phyloP scores from a whole-genome alignment of 1,140 invertebrate genomes.

The Eubasilissa regina region DNA sequence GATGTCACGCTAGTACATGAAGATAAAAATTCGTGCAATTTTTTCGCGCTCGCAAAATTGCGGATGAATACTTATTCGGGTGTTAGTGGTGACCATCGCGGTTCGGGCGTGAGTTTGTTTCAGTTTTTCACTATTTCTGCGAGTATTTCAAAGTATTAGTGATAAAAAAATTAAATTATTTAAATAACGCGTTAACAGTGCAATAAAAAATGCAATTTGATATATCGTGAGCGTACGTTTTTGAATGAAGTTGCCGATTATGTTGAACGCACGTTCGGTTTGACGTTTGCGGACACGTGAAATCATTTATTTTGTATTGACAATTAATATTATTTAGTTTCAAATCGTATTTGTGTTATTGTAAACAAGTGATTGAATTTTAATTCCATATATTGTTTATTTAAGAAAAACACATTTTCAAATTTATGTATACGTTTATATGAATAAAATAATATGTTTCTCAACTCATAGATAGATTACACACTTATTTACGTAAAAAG shows the following conservation, averaged over 20 bases:
- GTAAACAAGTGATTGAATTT: no score
- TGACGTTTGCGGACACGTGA: conserved; percentile 45
- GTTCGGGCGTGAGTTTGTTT: conserved; percentile 11
- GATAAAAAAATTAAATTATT: background rate
- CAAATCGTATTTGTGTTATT: no score
- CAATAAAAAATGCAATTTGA: background rate
- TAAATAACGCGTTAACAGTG: no score
- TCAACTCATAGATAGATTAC: no score
- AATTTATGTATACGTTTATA: no score
- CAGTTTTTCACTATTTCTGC: background rate
- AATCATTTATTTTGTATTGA: no score
- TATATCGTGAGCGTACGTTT: background rate
- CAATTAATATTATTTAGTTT: no score
- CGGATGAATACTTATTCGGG: conserved; percentile 35
- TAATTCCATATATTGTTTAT: no score
- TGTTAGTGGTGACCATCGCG: conserved; percentile 22
- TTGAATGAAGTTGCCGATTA: background rate
- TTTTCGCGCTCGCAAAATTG: conserved; percentile 29
- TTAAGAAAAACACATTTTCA: no score
- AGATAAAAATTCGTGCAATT: conserved; percentile 38
- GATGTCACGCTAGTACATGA: conserved; percentile 32
- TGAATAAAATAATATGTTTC: no score
- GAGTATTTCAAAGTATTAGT: background rate
- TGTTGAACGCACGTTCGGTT: background rate
- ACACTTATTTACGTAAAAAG: no score